phyloP scores from a whole-genome alignment of 2,888 invertebrate species.

The Rhynchonema sp. region DNA sequence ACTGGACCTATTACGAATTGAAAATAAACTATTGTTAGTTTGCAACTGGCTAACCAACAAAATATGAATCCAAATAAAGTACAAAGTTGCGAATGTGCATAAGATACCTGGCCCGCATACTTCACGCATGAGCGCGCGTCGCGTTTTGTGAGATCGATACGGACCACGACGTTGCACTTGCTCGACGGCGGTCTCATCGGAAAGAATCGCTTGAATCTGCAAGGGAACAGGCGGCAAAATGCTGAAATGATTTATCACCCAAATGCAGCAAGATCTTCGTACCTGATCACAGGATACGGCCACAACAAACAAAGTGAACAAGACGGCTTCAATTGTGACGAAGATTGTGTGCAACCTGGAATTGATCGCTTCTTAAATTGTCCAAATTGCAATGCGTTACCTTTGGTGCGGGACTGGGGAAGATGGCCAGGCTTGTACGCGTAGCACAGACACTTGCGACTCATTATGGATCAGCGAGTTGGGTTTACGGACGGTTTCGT shows the following conservation, averaged over 20 bases:
- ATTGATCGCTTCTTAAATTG: no score
- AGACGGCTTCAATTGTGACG: constrained; percentile 53
- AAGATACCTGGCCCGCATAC: constrained; percentile 48
- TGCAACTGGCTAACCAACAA: no score
- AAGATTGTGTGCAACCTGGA: constrained; percentile 60
- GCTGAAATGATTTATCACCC: background rate
- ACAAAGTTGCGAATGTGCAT: no score
- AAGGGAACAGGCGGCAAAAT: constrained; percentile 10
- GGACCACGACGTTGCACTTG: constrained; percentile 41
- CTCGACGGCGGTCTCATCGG: constrained; percentile 64
- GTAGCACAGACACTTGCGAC: no score
- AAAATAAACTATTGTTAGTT: no score
- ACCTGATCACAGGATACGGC: constrained; percentile 59
- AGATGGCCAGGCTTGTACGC: no score
- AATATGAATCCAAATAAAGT: no score
- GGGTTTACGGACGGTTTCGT: no score
- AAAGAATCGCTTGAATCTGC: constrained; percentile 59
- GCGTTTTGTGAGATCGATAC: constrained; percentile 37
- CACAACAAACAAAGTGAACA: constrained; percentile 69
- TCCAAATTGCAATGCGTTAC: no score
- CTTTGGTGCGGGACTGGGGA: no score
- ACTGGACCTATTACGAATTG: constrained; percentile 49
- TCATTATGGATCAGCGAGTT: no score
- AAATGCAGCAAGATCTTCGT: constrained; percentile 1
- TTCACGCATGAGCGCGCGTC: constrained; percentile 48